Evolutionary conservation across 2,888 invertebrate genomes (phyloP), one percentile per base, ranked within the genome.

Genomic region (Pyrochroa serraticornis): DNA sequence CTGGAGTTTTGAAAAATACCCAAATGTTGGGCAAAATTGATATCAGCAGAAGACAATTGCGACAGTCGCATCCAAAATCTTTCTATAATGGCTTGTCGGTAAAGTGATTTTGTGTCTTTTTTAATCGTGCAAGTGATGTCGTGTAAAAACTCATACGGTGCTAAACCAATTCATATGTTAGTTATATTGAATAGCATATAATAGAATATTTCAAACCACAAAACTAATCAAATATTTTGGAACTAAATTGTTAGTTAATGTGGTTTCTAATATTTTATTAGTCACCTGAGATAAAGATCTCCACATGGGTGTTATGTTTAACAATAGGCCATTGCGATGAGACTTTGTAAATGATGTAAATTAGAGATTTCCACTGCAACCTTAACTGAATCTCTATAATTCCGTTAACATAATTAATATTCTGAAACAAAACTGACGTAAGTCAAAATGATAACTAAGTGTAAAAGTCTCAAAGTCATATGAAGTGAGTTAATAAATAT

Each of bases 81-180:
- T 58, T 84, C 83, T 32, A 89, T 86, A 60, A 89, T 85, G 9
- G 85, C 84, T 67, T 85, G 85, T 39, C 90, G 80, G 71, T 85
- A 88, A 10, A 83, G 81, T 7, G 89, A 89, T 67, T 85, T 84
- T 51, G 85, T 80, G 43, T 83, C 83, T 63, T 86, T 86, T 68
- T 86, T 86, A 58, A 84, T 82, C 37, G 83, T 73, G 65, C 88
- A 88, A 1, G 87, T 87, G 48, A 90, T 85, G 71, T 91, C 91
- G 70, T 90, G 88, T 31, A 91, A 78, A 77, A 91, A 89, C 69
- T 90, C 89, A 71, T 90, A 89, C 1, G 85, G 85, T 31, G 87
- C 88, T 81, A 5, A 3, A 3, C 5, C 22, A 22, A 22, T 22
- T 69, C 36, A 77, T 77, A 5, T 5, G 22, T 22, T 22, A 22